Conservation (phyloP, 1,140 invertebrate genomes). For the Cotesia typhae region DNA sequence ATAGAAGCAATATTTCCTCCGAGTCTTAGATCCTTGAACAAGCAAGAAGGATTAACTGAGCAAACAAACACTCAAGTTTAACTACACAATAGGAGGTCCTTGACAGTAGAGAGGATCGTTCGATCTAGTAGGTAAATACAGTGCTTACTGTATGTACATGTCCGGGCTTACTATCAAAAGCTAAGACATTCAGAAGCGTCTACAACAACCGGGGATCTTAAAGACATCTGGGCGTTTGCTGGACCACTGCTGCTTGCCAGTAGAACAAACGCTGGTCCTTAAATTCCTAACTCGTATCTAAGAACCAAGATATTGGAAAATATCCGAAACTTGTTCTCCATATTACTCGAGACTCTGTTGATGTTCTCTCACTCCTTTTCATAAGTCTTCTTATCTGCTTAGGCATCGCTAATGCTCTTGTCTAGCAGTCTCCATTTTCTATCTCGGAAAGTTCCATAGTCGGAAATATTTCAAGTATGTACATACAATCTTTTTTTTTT, state of each 20-base stretch:
- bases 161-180: constrained; percentile 1
- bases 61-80: neutral
- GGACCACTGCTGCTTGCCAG: neutral
- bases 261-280: neutral
- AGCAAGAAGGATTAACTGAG: neutral
- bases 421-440: constrained; percentile 24
- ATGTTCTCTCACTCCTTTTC: constrained; percentile 23
- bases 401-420: constrained; percentile 42
- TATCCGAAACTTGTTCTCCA: constrained; percentile 15
- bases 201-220: neutral
- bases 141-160: too few relatives aligned
- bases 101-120: neutral
- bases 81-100: neutral
- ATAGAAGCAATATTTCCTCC: constrained; percentile 1
- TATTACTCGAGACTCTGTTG: constrained; percentile 24
- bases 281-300: neutral
- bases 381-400: constrained; percentile 47
- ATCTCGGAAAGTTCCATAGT: constrained; percentile 28
- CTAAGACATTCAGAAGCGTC: too few relatives aligned
- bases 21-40: neutral
- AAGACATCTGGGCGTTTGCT: neutral
- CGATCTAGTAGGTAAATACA: constrained; percentile 28
- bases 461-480: constrained; percentile 5
- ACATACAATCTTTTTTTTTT: neutral
- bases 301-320: constrained; percentile 14